These are phyloP conservation scores for Beris chalybata DNA, from an alignment of 2,888 invertebrate species.

Conservation along the genomic window DNA sequence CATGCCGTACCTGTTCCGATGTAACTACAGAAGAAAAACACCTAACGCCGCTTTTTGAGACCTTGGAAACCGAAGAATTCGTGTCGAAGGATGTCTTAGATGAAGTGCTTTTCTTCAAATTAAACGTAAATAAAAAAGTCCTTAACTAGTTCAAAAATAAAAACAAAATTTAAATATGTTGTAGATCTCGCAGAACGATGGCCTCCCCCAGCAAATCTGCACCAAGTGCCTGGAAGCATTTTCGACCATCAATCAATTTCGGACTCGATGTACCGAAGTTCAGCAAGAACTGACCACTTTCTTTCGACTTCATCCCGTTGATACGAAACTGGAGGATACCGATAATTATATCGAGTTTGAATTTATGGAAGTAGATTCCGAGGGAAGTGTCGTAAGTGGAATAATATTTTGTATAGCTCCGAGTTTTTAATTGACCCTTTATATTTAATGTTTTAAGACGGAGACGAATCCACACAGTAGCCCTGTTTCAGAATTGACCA, in stretches of 20 bases:
- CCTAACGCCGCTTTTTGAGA: neutral
- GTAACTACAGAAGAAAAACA: neutral
- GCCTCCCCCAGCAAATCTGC: slow-evolving; percentile 31
- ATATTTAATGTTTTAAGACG: too few species aligned
- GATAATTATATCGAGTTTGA: too few species aligned
- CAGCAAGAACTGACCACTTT: slow-evolving; percentile 2
- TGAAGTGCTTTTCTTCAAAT: neutral
- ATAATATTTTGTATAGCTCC: too few species aligned
- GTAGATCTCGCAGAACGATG: slow-evolving; percentile 31
- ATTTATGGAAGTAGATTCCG: too few species aligned
- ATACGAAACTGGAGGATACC: too few species aligned
- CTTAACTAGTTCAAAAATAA: neutral
- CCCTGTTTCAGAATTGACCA: too few species aligned
- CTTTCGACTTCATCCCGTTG: too few species aligned
- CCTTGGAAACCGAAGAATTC: neutral
- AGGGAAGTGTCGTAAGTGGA: too few species aligned
- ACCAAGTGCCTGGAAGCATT: slow-evolving; percentile 27
- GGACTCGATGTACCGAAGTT: slow-evolving; percentile 14
- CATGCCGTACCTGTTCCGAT: slow-evolving; percentile 15
- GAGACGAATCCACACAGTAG: too few species aligned
- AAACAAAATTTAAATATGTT: neutral
- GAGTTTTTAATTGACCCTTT: too few species aligned
- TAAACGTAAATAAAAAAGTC: neutral
- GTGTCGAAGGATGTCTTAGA: slow-evolving; percentile 7
- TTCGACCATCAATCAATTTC: slow-evolving; percentile 10